phyloP scores from a whole-genome alignment of 64 coral and sea anemone species.

The Orbicella faveolata region DNA sequence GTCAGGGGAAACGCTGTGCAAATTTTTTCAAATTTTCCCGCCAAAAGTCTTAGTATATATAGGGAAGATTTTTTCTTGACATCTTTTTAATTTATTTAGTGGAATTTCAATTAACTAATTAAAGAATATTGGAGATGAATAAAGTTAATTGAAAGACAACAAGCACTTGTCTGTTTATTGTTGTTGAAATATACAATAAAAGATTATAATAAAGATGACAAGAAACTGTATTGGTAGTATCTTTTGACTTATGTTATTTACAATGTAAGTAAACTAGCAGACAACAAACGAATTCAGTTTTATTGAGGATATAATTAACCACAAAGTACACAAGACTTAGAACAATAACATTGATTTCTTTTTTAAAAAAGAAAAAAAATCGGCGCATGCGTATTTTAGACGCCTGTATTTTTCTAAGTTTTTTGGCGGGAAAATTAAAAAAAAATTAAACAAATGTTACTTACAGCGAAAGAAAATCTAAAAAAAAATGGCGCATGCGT shows the following conservation, averaged over 20 bases:
- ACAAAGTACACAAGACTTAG: no score
- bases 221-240: not conserved
- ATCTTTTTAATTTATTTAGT: not conserved
- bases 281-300: not conserved
- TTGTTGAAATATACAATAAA: not conserved
- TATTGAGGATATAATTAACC: not conserved
- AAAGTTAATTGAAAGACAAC: not conserved
- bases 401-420: not conserved
- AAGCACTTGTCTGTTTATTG: not conserved
- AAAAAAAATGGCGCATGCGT: not conserved
- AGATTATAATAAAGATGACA: not conserved
- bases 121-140: not conserved
- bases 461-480: not conserved
- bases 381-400: not conserved
- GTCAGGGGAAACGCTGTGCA: not conserved
- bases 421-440: not conserved
- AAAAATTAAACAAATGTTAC: no score
- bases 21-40: not conserved
- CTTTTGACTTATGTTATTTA: not conserved
- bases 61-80: not conserved
- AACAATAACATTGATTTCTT: not conserved
- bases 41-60: slow-evolving; percentile 6
- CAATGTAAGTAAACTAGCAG: not conserved
- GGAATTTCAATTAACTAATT: not conserved
- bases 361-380: not conserved